A percentile compares a stretch with the other conserved stretches of the same genome.
phyloP scores from a whole-genome alignment of 2,113 vertebrate genomes.

The Hystrix cristata region DNA sequence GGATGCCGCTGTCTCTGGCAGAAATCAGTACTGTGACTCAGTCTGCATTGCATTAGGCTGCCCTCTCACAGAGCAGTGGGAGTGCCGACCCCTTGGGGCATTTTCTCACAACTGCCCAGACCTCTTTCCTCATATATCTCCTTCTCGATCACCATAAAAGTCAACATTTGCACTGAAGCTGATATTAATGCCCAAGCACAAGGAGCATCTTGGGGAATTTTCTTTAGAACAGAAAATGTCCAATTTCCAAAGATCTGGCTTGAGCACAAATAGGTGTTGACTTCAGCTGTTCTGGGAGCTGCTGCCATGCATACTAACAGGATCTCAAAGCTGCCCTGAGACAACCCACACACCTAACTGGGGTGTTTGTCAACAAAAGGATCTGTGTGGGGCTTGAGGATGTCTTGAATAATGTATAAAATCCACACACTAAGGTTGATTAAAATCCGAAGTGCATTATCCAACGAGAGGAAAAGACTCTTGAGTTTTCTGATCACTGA shows the following conservation, averaged over 20 bases:
- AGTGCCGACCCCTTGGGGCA: background rate
- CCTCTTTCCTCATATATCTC: background rate
- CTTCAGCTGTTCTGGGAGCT: conserved; percentile 65
- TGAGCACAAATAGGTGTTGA: conserved; percentile 79
- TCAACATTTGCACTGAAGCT: conserved; percentile 58
- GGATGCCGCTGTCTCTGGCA: background rate
- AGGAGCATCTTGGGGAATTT: conserved; percentile 62
- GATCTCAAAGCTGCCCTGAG: background rate
- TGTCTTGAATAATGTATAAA: conserved; percentile 86
- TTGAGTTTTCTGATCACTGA: conserved; percentile 72
- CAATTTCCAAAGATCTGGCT: conserved; percentile 81
- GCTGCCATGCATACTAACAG: conserved; percentile 74
- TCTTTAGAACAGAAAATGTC: conserved; percentile 73
- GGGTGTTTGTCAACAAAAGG: conserved; percentile 83
- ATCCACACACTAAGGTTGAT: conserved; percentile 81
- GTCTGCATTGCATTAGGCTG: background rate
- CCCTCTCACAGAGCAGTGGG: background rate
- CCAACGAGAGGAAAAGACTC: conserved; percentile 69
- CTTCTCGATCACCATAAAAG: background rate
- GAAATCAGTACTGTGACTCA: background rate
- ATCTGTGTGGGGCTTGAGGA: conserved; percentile 67
- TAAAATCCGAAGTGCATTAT: conserved; percentile 82
- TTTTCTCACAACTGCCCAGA: conserved; percentile 35
- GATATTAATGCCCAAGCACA: conserved; percentile 61
- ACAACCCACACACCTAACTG: conserved; percentile 61